These are phyloP conservation scores for Steatocranus sp. DNA, from an alignment of 2,797 vertebrate species.

Conservation along the genomic window DNA sequence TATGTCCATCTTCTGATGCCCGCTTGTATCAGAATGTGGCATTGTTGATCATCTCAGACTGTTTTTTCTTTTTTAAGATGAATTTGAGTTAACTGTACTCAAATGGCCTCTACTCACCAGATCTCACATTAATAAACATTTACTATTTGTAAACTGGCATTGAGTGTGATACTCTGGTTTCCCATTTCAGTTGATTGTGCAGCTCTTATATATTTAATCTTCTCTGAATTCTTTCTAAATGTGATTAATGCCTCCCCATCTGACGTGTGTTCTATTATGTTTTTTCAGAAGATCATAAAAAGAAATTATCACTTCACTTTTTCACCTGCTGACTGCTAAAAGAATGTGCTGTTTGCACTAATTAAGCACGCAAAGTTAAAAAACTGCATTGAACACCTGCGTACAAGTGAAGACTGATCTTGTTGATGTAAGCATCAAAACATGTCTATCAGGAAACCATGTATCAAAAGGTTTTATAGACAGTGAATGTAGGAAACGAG, in stretches of 20 bases:
- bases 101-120: not conserved
- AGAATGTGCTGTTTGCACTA: not conserved
- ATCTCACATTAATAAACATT: not conserved
- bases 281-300: not conserved
- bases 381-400: not conserved
- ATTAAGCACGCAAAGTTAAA: not conserved
- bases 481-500: not conserved
- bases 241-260: not conserved
- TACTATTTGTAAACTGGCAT: not conserved
- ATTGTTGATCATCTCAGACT: not conserved
- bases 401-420: not conserved
- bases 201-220: not conserved
- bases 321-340: not conserved
- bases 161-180: not conserved
- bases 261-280: not conserved
- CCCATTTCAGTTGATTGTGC: not conserved
- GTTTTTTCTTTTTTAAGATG: not conserved
- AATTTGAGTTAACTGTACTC: not conserved
- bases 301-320: not conserved
- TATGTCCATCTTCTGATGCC: not conserved
- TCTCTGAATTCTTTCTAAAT: not conserved
- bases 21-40: accelerated
- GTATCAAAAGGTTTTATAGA: not conserved
- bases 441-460: not conserved
- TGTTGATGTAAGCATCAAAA: not conserved